Conservation (phyloP, 2,888 invertebrate genomes). For the Tetropium fuscum region DNA sequence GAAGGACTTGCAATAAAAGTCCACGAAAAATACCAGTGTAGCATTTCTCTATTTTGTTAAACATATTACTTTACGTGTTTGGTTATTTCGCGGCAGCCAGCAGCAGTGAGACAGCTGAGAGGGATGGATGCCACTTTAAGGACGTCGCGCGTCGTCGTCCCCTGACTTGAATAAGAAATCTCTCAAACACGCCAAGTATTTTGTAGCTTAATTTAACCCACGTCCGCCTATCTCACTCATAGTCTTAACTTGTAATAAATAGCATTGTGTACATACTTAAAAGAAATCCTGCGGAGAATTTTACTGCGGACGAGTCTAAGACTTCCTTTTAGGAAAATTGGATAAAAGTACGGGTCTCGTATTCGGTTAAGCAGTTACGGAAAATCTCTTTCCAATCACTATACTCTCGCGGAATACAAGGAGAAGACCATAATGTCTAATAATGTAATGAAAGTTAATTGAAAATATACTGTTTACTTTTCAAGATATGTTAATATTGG, state of each 20-base stretch:
- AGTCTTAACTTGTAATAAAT: slow-evolving; percentile 16
- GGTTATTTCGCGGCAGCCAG: slow-evolving; percentile 19
- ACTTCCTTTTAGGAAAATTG: too few relatives aligned
- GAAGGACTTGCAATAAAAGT: slow-evolving; percentile 9
- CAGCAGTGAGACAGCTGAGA: slow-evolving; percentile 43
- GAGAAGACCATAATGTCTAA: too few relatives aligned
- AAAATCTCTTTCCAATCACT: too few relatives aligned
- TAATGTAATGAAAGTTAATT: too few relatives aligned
- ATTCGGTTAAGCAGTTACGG: too few relatives aligned
- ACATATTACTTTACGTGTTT: slow-evolving; percentile 26
- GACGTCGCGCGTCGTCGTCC: slow-evolving; percentile 40
- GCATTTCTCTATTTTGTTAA: slow-evolving; percentile 21
- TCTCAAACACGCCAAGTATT: slow-evolving; percentile 19
- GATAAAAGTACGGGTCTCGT: too few relatives aligned
- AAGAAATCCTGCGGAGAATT: neutral
- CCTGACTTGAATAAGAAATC: slow-evolving; percentile 31
- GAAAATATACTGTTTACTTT: too few relatives aligned
- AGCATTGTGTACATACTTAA: neutral
- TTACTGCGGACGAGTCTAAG: too few relatives aligned
- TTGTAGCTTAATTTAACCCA: slow-evolving; percentile 42
- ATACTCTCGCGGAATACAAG: too few relatives aligned
- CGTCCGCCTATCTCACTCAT: slow-evolving; percentile 23
- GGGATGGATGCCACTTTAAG: slow-evolving; percentile 48
- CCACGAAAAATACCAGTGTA: neutral
- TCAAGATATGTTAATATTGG: too few relatives aligned